phyloP scores from a whole-genome alignment of 2,888 invertebrate genomes.

The Dastarcus helophoroides region DNA sequence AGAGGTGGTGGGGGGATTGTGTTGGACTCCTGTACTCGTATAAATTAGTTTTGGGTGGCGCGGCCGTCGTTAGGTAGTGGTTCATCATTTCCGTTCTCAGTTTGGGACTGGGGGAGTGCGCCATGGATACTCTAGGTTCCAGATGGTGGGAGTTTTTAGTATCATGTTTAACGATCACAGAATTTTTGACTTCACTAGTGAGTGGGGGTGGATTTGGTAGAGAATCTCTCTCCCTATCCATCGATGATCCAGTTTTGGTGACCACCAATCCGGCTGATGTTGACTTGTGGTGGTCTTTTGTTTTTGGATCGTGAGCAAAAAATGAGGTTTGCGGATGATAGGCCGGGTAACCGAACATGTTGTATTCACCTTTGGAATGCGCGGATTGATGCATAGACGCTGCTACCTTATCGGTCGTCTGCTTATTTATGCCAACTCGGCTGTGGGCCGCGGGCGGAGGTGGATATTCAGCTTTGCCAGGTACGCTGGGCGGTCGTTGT shows the following conservation, averaged over 20 bases:
- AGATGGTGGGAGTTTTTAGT: constrained; percentile 49
- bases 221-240: constrained; percentile 23
- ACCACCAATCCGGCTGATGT: constrained; percentile 28
- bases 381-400: constrained; percentile 16
- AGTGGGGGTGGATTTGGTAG: constrained; percentile 46
- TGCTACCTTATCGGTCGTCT: constrained; percentile 22
- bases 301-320: constrained; percentile 48
- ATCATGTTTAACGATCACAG: constrained; percentile 71
- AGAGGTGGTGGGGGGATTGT: constrained; percentile 37
- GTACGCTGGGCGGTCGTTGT: constrained; percentile 32
- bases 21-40: constrained; percentile 37
- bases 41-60: constrained; percentile 29
- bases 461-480: constrained; percentile 38
- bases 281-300: constrained; percentile 42
- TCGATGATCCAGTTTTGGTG: constrained; percentile 29
- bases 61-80: constrained; percentile 41
- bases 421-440: constrained; percentile 26
- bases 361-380: constrained; percentile 51
- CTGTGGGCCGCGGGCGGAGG: constrained; percentile 40
- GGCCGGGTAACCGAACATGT: constrained; percentile 54
- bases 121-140: constrained; percentile 40
- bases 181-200: constrained; percentile 50
- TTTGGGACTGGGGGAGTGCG: constrained; percentile 48
- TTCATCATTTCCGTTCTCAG: constrained; percentile 42
- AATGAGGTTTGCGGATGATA: constrained; percentile 38